Percentiles rank a stretch among this genome's conserved stretches.
Conservation (phyloP, 1,140 invertebrate genomes). For the Adelges cooleyi region DNA sequence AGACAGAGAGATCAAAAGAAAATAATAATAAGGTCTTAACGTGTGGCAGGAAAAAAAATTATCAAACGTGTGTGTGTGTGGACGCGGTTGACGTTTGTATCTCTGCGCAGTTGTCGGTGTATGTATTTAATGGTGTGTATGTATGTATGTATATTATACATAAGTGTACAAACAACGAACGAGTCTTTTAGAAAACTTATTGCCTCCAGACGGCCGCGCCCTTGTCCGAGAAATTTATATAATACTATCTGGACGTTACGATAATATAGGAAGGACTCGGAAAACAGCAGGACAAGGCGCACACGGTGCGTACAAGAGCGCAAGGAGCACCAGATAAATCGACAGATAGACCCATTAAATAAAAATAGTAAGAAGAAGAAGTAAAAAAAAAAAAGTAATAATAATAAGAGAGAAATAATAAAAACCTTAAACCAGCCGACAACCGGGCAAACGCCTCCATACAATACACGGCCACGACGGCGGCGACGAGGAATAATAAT, state of each 20-base stretch:
- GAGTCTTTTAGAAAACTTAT: conserved; percentile 20
- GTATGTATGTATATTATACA: background rate
- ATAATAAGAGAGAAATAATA: background rate
- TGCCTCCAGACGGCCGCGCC: conserved; percentile 27
- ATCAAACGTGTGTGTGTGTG: too few species aligned
- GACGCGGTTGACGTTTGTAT: too few species aligned
- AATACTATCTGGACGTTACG: background rate
- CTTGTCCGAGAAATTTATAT: conserved; percentile 26
- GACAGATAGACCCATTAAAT: conserved; percentile 27
- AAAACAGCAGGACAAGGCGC: conserved; percentile 22
- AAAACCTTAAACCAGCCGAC: conserved; percentile 27
- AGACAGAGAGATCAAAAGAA: too few species aligned
- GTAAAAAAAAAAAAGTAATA: background rate
- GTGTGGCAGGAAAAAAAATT: too few species aligned
- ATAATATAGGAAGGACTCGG: conserved; percentile 4
- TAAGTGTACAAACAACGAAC: background rate
- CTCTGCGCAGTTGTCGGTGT: conserved; percentile 8
- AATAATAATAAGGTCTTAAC: too few species aligned
- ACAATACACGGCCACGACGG: background rate
- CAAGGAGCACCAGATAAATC: conserved; percentile 27
- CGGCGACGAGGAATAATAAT: too few species aligned
- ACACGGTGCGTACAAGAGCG: background rate
- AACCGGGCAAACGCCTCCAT: conserved; percentile 17
- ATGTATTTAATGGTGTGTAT: too few species aligned
- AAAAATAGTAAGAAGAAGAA: background rate